A percentile compares a stretch with the other conserved stretches of the same genome.
phyloP scores from a whole-genome alignment of 2,888 invertebrate species.

The Mimachlamys varia region DNA sequence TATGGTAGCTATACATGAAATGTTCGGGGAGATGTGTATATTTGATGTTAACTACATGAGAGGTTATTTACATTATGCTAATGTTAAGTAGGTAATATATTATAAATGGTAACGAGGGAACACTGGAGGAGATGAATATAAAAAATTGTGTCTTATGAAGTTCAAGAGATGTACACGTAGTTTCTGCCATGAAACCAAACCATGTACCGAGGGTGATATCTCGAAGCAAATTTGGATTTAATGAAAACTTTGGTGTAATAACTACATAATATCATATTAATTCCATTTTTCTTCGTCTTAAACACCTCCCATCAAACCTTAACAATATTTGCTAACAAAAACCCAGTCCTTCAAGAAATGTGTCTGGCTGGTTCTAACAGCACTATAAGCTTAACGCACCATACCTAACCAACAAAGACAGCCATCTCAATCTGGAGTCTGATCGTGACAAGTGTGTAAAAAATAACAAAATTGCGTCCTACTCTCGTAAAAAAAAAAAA shows the following conservation, averaged over 20 bases:
- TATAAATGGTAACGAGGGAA: not conserved
- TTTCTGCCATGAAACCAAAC: not conserved
- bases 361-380: not conserved
- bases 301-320: not conserved
- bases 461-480: too few species aligned
- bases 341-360: not conserved
- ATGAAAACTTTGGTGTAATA: constrained; percentile 6
- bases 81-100: not conserved
- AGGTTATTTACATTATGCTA: not conserved
- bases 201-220: not conserved
- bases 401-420: not conserved
- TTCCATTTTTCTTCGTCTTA: not conserved
- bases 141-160: too few species aligned
- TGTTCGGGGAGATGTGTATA: too few species aligned
- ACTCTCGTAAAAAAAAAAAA: too few species aligned
- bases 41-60: not conserved
- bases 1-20: too few species aligned
- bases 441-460: too few species aligned
- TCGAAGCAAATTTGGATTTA: not conserved
- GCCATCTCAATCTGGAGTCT: too few species aligned
- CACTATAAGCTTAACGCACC: not conserved
- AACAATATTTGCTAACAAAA: too few species aligned
- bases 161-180: too few species aligned
- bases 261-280: not conserved
- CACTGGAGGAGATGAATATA: not conserved